phyloP scores from a whole-genome alignment of 1,140 invertebrate genomes.

The Drosophila takahashii region DNA sequence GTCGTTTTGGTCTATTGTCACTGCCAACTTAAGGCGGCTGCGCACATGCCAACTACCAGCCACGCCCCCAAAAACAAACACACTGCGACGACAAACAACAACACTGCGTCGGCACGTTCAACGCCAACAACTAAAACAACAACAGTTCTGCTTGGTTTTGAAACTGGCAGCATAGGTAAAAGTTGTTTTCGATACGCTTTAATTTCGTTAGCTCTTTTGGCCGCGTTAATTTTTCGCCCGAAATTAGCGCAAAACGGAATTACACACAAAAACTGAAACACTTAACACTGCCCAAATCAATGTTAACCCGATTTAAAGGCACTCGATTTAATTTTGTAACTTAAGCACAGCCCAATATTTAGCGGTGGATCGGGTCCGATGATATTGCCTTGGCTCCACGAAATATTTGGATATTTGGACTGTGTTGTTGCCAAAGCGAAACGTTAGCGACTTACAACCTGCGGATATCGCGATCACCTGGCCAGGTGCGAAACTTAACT shows the following conservation, averaged over 20 bases:
- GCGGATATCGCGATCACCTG: constrained; percentile 33
- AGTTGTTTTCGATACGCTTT: constrained; percentile 75
- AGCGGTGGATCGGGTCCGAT: background rate
- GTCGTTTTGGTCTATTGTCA: constrained; percentile 49
- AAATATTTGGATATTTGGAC: constrained; percentile 7
- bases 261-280: constrained; percentile 10
- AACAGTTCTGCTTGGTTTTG: constrained; percentile 60
- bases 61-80: constrained; percentile 52
- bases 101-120: constrained; percentile 26
- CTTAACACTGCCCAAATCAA: constrained; percentile 37
- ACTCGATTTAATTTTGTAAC: constrained; percentile 50
- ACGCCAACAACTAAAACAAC: constrained; percentile 32
- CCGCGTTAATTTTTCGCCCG: constrained; percentile 36
- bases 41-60: constrained; percentile 61
- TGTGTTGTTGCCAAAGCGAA: constrained; percentile 48
- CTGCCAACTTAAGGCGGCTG: constrained; percentile 50
- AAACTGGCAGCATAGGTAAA: constrained; percentile 69
- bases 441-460: constrained; percentile 35
- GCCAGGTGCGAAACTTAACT: constrained; percentile 56
- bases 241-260: constrained; percentile 56
- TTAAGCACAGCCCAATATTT: constrained; percentile 18
- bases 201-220: constrained; percentile 50
- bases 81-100: constrained; percentile 17
- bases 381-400: constrained; percentile 21
- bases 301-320: constrained; percentile 28